phyloP scores from a whole-genome alignment of 2,888 invertebrate species.

The Nephrotoma flavescens region DNA sequence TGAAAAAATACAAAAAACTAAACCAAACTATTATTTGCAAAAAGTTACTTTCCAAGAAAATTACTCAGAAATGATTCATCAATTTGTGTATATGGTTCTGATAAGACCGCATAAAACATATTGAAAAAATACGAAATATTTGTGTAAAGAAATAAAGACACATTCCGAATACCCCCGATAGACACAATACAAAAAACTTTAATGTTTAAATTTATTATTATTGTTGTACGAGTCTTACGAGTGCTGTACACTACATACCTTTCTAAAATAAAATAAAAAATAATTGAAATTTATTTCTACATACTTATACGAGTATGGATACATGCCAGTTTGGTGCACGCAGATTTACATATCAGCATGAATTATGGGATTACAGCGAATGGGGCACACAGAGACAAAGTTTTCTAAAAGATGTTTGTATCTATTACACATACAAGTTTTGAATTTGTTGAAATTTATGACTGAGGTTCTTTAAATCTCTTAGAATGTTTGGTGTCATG shows the following conservation, averaged over 20 bases:
- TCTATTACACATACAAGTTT: neutral
- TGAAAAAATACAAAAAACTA: neutral
- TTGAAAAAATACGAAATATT: neutral
- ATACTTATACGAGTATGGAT: no score
- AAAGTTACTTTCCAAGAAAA: neutral
- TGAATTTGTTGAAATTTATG: neutral
- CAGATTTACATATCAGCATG: neutral
- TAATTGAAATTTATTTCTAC: neutral
- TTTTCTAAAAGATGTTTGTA: neutral
- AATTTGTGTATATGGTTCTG: neutral
- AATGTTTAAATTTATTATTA: neutral
- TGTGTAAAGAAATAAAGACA: neutral
- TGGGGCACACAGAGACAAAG: neutral
- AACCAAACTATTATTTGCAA: neutral
- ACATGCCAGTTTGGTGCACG: neutral
- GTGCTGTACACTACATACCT: neutral
- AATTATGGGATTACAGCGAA: neutral
- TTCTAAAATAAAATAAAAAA: neutral
- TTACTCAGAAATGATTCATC: neutral
- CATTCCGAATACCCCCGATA: neutral
- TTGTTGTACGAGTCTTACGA: neutral
- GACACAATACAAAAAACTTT: neutral
- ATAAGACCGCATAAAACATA: neutral
- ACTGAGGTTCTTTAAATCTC: neutral
- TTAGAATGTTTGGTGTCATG: neutral